Base-by-base conservation (phyloP, 2,113 vertebrate genomes). In the Ammodramus savannarum region DNA sequence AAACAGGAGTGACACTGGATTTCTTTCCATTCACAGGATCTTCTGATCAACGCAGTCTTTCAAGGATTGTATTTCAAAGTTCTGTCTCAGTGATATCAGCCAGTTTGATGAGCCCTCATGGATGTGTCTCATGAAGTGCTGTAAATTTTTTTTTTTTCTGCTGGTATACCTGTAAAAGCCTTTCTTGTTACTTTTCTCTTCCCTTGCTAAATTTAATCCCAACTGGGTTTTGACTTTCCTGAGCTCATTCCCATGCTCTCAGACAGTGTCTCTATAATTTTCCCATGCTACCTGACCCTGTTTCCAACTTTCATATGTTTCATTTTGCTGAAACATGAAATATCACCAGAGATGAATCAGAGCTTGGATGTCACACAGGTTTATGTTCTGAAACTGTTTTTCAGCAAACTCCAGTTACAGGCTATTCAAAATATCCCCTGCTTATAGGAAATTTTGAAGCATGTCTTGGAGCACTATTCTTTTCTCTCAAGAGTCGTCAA, bases 331-430 rank as follows among this genome's bases (percentile, higher is more conserved):
- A n/a, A n/a, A 27, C 20, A 52, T 32, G 25, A 97, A 95, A 92
- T 85, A 89, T 88, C 76, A 96, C 49, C 81, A 49, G 51, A 19
- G n/a, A 48, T 91, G 91, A 96, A 81, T 95, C 93, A 96, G 32
- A 76, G n/a, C 26, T 66, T 68, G 34, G 27, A 67, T 71, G 58
- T 39, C 65, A 55, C 22, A 62, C 7, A 59, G 20, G 26, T 49
- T 73, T 63, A 25, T 34, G 19, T 74, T 90, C 73, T 75, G 65
- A 43, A 87, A 88, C 26, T 22, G 10, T 71, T 89, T 74, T 71
- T 48, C 67, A 68, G 44, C 39, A 54, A 80, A 75, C 5, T 3
- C 11, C 36, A 59, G 32, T 36, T 72, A 78, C 1, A 7, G 16
- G 19, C 16, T 59, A n/a, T 68, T 44, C 19, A 54, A 52, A 89